phyloP scores from a whole-genome alignment of 2,888 invertebrate species.

The Polylopha cassiicola region DNA sequence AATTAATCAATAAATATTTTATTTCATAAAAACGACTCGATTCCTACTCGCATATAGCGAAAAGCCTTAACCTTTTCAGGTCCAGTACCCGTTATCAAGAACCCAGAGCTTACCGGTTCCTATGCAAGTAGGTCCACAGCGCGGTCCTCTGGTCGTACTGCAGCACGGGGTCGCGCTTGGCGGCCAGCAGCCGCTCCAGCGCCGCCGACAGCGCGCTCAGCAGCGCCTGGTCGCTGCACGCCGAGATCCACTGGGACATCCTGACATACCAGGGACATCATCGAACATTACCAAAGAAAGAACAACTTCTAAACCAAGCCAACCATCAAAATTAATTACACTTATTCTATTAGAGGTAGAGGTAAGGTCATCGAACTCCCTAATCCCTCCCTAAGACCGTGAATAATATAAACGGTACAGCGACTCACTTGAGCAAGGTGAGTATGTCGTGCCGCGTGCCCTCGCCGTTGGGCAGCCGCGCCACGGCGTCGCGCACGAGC shows the following conservation, averaged over 20 bases:
- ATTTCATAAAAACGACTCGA: too few relatives aligned
- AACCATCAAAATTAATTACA: too few relatives aligned
- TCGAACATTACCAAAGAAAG: too few relatives aligned
- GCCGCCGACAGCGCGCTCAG: slow-evolving; percentile 93
- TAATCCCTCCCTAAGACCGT: too few relatives aligned
- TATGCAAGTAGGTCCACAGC: slow-evolving; percentile 96
- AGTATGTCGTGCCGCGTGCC: slow-evolving; percentile 95
- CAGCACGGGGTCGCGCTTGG: slow-evolving; percentile 90
- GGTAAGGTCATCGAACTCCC: too few relatives aligned
- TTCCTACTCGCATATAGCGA: too few relatives aligned
- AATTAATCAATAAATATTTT: too few relatives aligned
- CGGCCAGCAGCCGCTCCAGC: slow-evolving; percentile 91
- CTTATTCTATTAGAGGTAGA: too few relatives aligned
- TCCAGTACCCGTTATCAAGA: too few relatives aligned
- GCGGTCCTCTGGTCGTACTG: slow-evolving; percentile 94
- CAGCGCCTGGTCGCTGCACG: slow-evolving; percentile 79
- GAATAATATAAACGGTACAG: too few relatives aligned
- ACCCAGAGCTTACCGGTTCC: slow-evolving; percentile 80
- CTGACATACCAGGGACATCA: slow-evolving; percentile 40
- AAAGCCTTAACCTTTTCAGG: too few relatives aligned
- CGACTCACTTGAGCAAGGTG: slow-evolving; percentile 81
- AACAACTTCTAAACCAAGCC: too few relatives aligned
- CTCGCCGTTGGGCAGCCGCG: slow-evolving; percentile 95
- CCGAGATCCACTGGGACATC: slow-evolving; percentile 78
- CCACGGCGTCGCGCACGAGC: slow-evolving; percentile 94